Evolutionary conservation across 2,888 invertebrate genomes (phyloP).

Genomic region (Rotaria magnacalcarata): DNA sequence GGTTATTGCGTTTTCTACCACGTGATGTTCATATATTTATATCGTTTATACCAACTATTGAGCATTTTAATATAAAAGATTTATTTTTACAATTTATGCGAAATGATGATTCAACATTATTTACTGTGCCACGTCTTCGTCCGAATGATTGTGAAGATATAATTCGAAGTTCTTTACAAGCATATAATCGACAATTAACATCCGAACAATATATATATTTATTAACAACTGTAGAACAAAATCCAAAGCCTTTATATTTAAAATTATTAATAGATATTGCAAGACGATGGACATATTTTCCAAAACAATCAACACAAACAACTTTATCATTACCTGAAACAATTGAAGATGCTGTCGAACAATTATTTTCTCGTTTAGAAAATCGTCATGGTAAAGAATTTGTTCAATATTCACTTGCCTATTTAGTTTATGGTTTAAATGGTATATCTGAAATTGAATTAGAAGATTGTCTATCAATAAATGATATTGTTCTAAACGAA

Average conservation of each 20-base stretch:
- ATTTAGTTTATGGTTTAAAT: neutral
- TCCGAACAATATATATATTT: neutral
- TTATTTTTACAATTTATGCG: neutral
- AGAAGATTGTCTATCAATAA: constrained; percentile 20
- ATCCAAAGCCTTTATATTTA: neutral
- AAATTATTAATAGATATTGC: neutral
- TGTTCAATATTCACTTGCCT: neutral
- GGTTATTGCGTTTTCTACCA: neutral
- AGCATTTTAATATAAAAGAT: neutral
- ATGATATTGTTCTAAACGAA: neutral
- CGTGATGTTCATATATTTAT: constrained; percentile 16
- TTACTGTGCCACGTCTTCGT: neutral
- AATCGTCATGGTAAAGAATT: constrained; percentile 13
- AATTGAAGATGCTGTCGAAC: constrained; percentile 15
- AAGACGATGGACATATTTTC: neutral
- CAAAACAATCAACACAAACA: neutral
- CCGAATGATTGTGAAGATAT: neutral
- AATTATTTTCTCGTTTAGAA: neutral
- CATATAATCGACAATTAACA: neutral
- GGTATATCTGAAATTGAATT: constrained; percentile 18
- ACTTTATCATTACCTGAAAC: neutral
- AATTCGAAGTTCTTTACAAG: neutral
- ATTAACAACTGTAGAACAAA: neutral
- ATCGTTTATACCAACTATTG: neutral
- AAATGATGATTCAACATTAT: neutral